Base-by-base conservation (phyloP, 2,888 invertebrate species). In the Folsomia candida region DNA sequence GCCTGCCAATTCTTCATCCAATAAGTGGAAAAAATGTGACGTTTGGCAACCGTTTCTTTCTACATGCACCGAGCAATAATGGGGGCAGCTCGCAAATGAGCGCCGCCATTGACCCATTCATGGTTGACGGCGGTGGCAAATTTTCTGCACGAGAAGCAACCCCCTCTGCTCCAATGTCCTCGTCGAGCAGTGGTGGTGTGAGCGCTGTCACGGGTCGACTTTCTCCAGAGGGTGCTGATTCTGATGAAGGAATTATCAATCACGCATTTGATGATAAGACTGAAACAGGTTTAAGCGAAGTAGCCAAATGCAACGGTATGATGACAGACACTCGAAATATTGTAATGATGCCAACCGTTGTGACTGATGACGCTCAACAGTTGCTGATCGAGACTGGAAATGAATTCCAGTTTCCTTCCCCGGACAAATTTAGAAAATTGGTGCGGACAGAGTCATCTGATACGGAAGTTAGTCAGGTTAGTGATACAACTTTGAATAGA, bases 211-310 rank as follows among this genome's bases (percentile, higher is more conserved):
- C 75, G 22, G 57, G 71, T 29, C 63, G 74, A 58, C 63, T 72
- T 2, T 77, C 78, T 11, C 78, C 78, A 1, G 78, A 78, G 62
- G 78, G 78, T 26, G 78, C 78, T 0, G 74, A 76, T 37, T 74
- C 76, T 2, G 76, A 76, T 4, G 20, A 54, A n/a, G 78, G 78
- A 27, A 70, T 76, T 65, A 69, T 77, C 24, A 78, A 78, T 70
- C 71, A 67, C 24, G 77, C 75, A 1, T 78, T 73, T 66, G 78
- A 78, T 29, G 71, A 71, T 11, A 71, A 65, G 2, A 54, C 28
- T 11, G 75, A 75, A 37, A 24, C 25, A 54, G 11, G 25, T 25
- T 20, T 3, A 54, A 57, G n/a, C 2, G 27, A 2, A n/a, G 9
- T 67, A n/a, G 11, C 22, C 2, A 26, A 11, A 64, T 11, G 25